Base-by-base conservation (phyloP, 1,140 invertebrate genomes). In the Mizuhopecten yessoensis region DNA sequence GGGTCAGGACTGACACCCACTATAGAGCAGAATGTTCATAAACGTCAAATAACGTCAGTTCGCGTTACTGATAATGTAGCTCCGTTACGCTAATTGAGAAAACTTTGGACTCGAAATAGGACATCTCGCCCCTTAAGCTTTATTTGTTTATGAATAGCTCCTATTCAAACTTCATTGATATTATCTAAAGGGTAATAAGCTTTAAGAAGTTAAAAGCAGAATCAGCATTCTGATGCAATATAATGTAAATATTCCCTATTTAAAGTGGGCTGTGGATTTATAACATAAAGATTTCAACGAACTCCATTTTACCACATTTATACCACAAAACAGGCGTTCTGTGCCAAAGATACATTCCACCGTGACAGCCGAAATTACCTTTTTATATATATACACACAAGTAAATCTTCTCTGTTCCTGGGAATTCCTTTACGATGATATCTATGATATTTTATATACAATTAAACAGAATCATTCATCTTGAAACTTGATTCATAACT, bases 381-480 rank as follows among this genome's bases (percentile, higher is more conserved):
- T n/a, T 29, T 29, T 29, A 29, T 75, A 75, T 29, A 75, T 75
- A 75, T 5, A 75, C n/a, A 29, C 23, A 29, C 57, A n/a, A 75
- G 57, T 75, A 75, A n/a, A 7, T 20, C 2, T 57, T 23, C 57
- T 75, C n/a, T 11, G 29, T 75, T 29, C n/a, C 23, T 29, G 5
- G 1, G 5, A 7, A 75, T 75, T 75, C n/a, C 57, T 75, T 75
- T 7, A 75, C 9, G 57, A 75, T 75, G 57, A n/a, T 75, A 75
- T n/a, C 5, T 75, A n/a, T 75, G 57, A 75, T 75, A 75, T 0
- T 29, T 75, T 75, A 39, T 75, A 75, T 15, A 49, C 57, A 29
- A 29, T 29, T 75, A 75, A n/a, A 75, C 57, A 75, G 57, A 75
- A 75, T 75, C n/a, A 75, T 75, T 75, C 45, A 49, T 49, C 57